Evolutionary conservation across 2,113 vertebrate species (phyloP), one percentile per base, ranked within the genome.

Genomic region (Rutilus rutilus): DNA sequence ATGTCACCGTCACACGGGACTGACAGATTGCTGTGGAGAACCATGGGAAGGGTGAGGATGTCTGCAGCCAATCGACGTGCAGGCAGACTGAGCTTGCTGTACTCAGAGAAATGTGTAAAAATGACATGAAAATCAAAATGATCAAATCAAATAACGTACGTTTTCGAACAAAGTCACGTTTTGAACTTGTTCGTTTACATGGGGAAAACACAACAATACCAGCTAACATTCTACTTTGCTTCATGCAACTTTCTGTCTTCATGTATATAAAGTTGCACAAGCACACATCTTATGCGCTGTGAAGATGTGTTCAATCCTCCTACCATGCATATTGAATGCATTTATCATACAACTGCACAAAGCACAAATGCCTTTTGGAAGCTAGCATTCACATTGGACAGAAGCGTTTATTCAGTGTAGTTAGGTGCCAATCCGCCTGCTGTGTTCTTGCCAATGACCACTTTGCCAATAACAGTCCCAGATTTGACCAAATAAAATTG

Each of bases 1-100:
- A 94, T 95, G 94, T 93, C 93, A 93, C 90, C 86, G 83, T 90
- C 91, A 90, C 82, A 91, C 94, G 89, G 89, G 83, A 92, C 91
- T 86, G 90, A 92, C 93, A 94, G 93, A 93, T 93, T 94, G 93
- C 89, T 71, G 91, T 90, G 77, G 90, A 88, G 90, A 89, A 92
- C 86, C 85, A 88, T 88, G 90, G 91, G 90, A 92, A 92, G 92
- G 89, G 91, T 93, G 92, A 93, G 94, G 92, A 91, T 92, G 93
- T 92, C 92, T 92, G 91, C 89, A 90, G 91, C 91, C 91, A 78
- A 85, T 77, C 90, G 75, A 77, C 47, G 9, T 21, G 15, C 14
- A 54, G 50, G 75, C 23, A 8, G 17, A 50, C 25, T n/a, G 42
- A 39, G 45, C 30, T 59, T 33, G 5, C 8, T 69, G 47, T 12